Conservation (phyloP, 1,140 invertebrate genomes). For the Myzus persicae region DNA sequence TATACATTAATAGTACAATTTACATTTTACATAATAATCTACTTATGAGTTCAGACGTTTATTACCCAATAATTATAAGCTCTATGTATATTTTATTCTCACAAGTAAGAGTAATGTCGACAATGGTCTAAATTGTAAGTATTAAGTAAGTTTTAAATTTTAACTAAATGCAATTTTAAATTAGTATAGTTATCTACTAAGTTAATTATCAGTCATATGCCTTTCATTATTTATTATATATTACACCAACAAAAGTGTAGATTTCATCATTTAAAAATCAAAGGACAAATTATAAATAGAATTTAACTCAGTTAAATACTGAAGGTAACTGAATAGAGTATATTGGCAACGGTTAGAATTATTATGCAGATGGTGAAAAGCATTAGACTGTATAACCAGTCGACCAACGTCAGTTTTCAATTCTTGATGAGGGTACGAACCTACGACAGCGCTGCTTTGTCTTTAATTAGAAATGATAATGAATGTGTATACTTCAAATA, state of each 20-base stretch:
- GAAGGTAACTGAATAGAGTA: not conserved
- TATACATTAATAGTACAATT: not conserved
- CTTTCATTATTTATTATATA: not conserved
- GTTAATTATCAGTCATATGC: not conserved
- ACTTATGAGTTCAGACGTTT: not conserved
- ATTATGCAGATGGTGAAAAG: conserved; percentile 39
- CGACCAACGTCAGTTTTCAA: conserved; percentile 42
- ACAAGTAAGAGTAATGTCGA: not conserved
- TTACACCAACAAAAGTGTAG: not conserved
- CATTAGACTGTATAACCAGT: conserved; percentile 38
- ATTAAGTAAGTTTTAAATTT: not conserved
- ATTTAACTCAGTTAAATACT: not conserved
- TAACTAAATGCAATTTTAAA: no score
- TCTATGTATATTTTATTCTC: no score
- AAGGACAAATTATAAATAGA: not conserved
- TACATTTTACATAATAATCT: not conserved
- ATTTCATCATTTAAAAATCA: conserved; percentile 1
- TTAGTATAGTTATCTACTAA: not conserved
- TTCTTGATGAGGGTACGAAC: conserved; percentile 39
- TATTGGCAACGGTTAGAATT: conserved; percentile 7
- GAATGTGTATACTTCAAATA: conserved; percentile 52
- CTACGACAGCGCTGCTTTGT: conserved; percentile 9
- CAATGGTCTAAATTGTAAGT: not conserved
- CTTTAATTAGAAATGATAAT: conserved; percentile 59
- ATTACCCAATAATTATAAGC: not conserved